These are phyloP conservation scores for Phaonia tiefii DNA, from an alignment of 2,888 invertebrate species.

Conservation along the genomic window DNA sequence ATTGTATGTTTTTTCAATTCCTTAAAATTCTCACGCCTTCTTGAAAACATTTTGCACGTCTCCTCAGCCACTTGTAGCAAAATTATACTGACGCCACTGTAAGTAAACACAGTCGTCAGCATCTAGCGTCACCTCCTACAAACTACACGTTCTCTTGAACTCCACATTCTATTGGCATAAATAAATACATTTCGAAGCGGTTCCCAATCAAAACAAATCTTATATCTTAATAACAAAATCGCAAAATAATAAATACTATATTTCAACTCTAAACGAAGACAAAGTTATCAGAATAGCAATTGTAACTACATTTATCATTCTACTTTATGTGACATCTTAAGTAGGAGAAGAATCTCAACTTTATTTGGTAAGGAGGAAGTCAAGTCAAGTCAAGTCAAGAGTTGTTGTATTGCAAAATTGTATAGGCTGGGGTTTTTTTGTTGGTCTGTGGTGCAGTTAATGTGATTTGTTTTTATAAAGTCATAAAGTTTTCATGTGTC, in stretches of 20 bases:
- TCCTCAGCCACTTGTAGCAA: background rate
- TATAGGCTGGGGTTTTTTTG: background rate
- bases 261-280: background rate
- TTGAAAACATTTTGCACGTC: background rate
- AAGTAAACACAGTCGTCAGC: constrained; percentile 36
- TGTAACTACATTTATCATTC: constrained; percentile 79
- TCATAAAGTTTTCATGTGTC: constrained; percentile 70
- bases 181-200: constrained; percentile 23
- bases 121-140: constrained; percentile 31
- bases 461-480: constrained; percentile 56
- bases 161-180: constrained; percentile 29
- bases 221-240: constrained; percentile 9
- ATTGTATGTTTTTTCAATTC: too few species aligned
- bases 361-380: constrained; percentile 59
- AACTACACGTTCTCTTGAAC: constrained; percentile 47
- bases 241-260: constrained; percentile 5
- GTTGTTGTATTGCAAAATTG: background rate
- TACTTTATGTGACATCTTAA: constrained; percentile 76
- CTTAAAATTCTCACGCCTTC: background rate
- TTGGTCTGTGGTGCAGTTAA: background rate
- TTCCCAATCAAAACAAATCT: too few species aligned
- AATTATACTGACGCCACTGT: constrained; percentile 56
- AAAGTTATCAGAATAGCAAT: constrained; percentile 76
- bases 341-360: constrained; percentile 59
- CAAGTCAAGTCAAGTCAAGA: constrained; percentile 20